phyloP scores from a whole-genome alignment of 2,113 vertebrate genomes.

The Indicator maculatus region DNA sequence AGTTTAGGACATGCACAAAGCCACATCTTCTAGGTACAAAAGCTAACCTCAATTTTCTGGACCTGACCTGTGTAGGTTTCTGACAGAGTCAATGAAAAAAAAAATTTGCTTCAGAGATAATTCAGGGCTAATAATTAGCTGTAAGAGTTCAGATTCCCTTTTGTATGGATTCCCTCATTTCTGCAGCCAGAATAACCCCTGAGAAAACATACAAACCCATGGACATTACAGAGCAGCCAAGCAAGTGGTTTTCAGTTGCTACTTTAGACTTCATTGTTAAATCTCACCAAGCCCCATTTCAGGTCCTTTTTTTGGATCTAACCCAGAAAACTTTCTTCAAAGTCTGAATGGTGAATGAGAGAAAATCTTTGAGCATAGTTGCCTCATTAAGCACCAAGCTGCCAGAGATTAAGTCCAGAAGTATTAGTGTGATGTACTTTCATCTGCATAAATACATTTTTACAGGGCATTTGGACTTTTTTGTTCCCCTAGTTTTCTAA shows the following conservation, averaged over 20 bases:
- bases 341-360: constrained; percentile 8
- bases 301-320: neutral
- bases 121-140: neutral
- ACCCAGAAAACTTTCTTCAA: constrained; percentile 46
- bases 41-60: neutral
- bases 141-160: neutral
- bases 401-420: constrained; percentile 26
- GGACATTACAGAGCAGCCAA: neutral
- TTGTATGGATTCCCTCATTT: neutral
- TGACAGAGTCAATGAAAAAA: neutral
- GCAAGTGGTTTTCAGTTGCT: neutral
- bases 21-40: neutral
- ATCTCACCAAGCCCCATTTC: neutral
- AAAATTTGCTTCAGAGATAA: neutral
- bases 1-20: accelerated
- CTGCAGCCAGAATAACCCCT: neutral
- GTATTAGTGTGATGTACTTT: constrained; percentile 43
- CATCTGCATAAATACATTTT: constrained; percentile 54
- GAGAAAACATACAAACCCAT: neutral
- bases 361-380: constrained; percentile 33
- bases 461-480: constrained; percentile 45
- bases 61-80: neutral
- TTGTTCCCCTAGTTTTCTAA: constrained; percentile 13
- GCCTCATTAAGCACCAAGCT: constrained; percentile 33
- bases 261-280: neutral